Conservation (phyloP, 2,888 invertebrate species). For the Caenorhabditis virilis region DNA sequence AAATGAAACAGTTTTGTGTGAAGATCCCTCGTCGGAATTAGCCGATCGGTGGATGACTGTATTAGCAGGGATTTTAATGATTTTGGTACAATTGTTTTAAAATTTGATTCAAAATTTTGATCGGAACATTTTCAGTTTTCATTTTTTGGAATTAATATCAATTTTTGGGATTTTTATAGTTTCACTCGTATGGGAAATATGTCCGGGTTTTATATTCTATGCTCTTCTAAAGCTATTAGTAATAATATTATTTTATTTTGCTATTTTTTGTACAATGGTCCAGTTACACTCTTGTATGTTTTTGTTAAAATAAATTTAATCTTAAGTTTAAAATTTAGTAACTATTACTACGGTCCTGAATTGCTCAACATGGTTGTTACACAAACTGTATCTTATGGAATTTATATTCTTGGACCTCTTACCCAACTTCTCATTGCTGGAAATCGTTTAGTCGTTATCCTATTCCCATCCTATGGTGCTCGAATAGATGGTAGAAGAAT, state of each 20-base stretch:
- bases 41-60: constrained; percentile 28
- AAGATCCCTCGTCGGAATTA: constrained; percentile 20
- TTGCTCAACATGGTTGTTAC: constrained; percentile 18
- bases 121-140: neutral
- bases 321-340: neutral
- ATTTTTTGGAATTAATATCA: neutral
- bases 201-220: constrained; percentile 31
- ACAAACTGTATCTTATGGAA: constrained; percentile 24
- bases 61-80: constrained; percentile 23
- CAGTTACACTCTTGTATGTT: constrained; percentile 24
- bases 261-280: constrained; percentile 25
- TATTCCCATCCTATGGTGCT: neutral
- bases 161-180: neutral
- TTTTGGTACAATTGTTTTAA: neutral
- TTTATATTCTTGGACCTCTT: constrained; percentile 31
- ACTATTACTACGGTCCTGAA: constrained; percentile 19
- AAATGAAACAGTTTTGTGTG: constrained; percentile 19
- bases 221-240: constrained; percentile 30
- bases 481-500: neutral
- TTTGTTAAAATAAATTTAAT: neutral
- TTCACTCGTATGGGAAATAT: constrained; percentile 6
- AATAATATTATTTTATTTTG: constrained; percentile 21
- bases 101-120: neutral
- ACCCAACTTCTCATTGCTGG: constrained; percentile 27
- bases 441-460: constrained; percentile 29